phyloP scores from a whole-genome alignment of 2,113 vertebrate species.

The Campylomormyrus numenius region DNA sequence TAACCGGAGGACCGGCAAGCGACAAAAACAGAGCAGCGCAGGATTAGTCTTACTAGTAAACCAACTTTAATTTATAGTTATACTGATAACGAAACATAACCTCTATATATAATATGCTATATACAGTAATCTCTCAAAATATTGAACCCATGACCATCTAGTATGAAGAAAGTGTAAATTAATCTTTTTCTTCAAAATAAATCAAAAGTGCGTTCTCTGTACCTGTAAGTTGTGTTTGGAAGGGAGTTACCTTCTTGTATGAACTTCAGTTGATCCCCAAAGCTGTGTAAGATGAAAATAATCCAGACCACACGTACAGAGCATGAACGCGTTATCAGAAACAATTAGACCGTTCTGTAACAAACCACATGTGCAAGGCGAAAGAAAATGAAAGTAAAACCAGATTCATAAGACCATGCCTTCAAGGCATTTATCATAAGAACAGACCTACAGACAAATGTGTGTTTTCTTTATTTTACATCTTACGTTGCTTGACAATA shows the following conservation, averaged over 20 bases:
- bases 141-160: background rate
- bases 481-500: background rate
- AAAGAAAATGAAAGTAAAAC: background rate
- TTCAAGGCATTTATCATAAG: background rate
- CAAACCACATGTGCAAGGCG: background rate
- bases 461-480: background rate
- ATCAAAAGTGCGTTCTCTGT: background rate
- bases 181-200: background rate
- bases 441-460: background rate
- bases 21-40: background rate
- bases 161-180: background rate
- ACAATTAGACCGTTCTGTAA: background rate
- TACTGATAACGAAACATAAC: background rate
- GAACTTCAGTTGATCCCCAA: background rate
- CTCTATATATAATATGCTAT: background rate
- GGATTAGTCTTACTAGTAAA: background rate
- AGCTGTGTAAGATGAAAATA: background rate
- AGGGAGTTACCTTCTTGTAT: background rate
- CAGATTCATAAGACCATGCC: background rate
- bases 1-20: background rate
- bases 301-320: background rate
- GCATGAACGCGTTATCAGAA: background rate
- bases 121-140: background rate
- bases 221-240: background rate
- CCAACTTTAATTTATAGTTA: background rate